These are phyloP conservation scores for Cephalopachus bancanus DNA, from an alignment of 2,797 vertebrate species.

Conservation along the genomic window DNA sequence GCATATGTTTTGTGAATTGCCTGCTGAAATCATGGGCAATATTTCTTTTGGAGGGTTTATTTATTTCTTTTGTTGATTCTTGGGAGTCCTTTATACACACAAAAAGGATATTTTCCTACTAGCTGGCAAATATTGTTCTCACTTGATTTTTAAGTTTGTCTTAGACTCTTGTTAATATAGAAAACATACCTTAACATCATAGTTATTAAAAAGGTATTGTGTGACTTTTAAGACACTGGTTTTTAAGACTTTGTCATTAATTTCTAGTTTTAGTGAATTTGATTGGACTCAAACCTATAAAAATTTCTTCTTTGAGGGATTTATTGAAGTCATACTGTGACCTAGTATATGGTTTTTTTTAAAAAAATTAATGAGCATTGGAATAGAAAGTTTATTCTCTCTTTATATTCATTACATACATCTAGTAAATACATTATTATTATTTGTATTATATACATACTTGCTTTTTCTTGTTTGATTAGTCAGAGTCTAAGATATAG, in stretches of 20 bases:
- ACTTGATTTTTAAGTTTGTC: slow-evolving; percentile 57
- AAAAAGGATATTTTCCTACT: neutral
- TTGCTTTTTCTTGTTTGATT: slow-evolving; percentile 45
- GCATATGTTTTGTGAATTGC: slow-evolving; percentile 44
- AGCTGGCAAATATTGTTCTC: slow-evolving; percentile 2
- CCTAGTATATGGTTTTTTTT: neutral
- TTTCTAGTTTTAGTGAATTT: slow-evolving; percentile 40
- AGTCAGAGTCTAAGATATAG: neutral
- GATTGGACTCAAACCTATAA: neutral
- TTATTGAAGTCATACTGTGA: neutral
- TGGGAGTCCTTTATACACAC: neutral
- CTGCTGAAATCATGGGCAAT: neutral
- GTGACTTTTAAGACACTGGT: slow-evolving; percentile 43
- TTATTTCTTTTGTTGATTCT: slow-evolving; percentile 16
- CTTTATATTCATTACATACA: neutral
- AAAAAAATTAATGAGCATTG: neutral
- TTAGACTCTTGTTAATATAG: slow-evolving; percentile 16
- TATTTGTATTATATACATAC: neutral
- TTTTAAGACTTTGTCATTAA: slow-evolving; percentile 53
- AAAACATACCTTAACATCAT: slow-evolving; percentile 27
- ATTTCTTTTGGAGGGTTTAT: slow-evolving; percentile 21
- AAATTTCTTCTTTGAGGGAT: slow-evolving; percentile 7
- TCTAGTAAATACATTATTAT: neutral
- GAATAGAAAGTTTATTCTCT: slow-evolving; percentile 16
- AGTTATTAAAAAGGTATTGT: slow-evolving; percentile 9